Base-by-base conservation (phyloP, 2,113 vertebrate species). In the Urocitellus parryii region DNA sequence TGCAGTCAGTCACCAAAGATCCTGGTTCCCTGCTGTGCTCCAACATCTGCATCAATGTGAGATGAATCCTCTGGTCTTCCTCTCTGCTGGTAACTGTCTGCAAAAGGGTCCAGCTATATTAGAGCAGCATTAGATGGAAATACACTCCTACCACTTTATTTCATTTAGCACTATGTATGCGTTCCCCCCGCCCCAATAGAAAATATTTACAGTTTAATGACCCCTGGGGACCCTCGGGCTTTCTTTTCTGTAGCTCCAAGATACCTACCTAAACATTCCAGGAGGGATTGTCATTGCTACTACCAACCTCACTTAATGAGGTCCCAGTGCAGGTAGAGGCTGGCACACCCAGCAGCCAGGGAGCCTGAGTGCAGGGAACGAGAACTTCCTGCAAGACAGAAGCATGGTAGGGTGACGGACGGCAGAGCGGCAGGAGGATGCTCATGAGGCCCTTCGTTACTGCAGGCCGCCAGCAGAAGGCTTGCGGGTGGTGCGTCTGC, bases 31-130 rank as follows among this genome's bases (percentile, higher is more conserved):
- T 67, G 92, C 92, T 87, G 85, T 56, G 74, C 83, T 83, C 61
- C 88, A n/a, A 77, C 94, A 22, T n/a, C 95, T 94, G 95, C 65
- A 97, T 90, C 79, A 96, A 87, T 45, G 91, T 53, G 91, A 93
- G 72, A 76, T 96, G 87, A 84, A 95, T 95, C 56, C 92, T 34
- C 88, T 92, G 18, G 85, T 77, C 39, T 97, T 97, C 37, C 58
- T 73, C 72, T 81, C 65, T 90, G 67, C 88, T 63, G 51, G 73
- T 73, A 51, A 86, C 18, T 56, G 25, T 67, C 90, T 96, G 84
- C 67, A 65, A 45, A 45, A 97, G 5, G 48, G 97, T 87, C 95
- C 25, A 72, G 56, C 76, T 56, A 37, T n/a, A 27, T 63, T 63
- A 27, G 11, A 88, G 78, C 53, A 91, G 1, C 12, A 96, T 29